Conservation (phyloP, 2,888 invertebrate genomes). For the Drosophila cyrtoloma region DNA sequence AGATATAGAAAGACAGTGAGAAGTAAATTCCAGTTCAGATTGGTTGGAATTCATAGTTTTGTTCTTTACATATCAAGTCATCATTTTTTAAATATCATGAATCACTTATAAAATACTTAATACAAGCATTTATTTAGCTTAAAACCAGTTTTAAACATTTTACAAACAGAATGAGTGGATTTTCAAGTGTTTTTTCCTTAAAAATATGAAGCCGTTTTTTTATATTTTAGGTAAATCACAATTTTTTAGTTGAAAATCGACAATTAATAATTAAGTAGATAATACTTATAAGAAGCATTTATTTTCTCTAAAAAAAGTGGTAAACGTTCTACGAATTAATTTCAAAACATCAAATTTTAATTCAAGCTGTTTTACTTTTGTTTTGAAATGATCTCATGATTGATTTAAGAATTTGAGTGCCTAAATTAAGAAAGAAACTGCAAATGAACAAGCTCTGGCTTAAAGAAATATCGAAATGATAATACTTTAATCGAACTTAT, state of each 20-base stretch:
- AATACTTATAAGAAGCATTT: neutral
- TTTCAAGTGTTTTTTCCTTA: too few relatives aligned
- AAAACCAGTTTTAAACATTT: neutral
- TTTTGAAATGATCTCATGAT: neutral
- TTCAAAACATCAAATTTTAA: neutral
- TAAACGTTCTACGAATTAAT: neutral
- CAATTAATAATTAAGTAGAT: too few relatives aligned
- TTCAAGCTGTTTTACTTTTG: neutral
- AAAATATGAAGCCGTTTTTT: neutral
- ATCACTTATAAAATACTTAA: neutral
- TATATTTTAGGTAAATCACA: too few relatives aligned
- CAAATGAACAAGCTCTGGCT: neutral
- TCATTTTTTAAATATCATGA: neutral
- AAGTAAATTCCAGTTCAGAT: neutral
- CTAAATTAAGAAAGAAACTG: neutral
- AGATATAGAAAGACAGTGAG: neutral
- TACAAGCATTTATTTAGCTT: fast-evolving
- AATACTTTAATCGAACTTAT: neutral
- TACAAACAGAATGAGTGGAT: neutral
- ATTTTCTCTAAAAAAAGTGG: neutral
- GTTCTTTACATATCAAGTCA: neutral
- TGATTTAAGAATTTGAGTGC: neutral
- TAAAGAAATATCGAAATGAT: neutral
- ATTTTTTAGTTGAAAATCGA: too few relatives aligned
- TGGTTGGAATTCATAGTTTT: neutral